A percentile compares a stretch with the other conserved stretches of the same genome.
Evolutionary conservation across 1,140 invertebrate genomes (phyloP).

Genomic region (Helicoverpa armigera): DNA sequence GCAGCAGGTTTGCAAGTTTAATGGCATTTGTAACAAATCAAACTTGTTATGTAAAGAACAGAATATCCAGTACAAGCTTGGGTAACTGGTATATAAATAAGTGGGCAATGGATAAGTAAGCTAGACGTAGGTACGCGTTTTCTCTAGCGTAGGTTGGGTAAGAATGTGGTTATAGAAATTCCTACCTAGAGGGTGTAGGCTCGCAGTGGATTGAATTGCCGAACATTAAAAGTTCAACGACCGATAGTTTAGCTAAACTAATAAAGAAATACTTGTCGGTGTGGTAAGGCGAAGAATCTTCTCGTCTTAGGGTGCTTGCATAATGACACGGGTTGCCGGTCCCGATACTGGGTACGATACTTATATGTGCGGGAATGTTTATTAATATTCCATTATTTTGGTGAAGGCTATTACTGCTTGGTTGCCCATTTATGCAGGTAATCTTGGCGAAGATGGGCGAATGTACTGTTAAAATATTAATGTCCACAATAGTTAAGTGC

Average conservation of each 20-base stretch:
- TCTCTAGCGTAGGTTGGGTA: constrained; percentile 1
- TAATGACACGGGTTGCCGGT: background rate
- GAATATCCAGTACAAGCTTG: background rate
- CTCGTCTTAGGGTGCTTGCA: background rate
- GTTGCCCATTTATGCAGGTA: too few relatives aligned
- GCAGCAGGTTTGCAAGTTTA: background rate
- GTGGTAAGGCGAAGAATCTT: background rate
- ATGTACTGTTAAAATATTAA: too few relatives aligned
- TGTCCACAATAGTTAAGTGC: too few relatives aligned
- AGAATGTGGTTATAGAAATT: constrained; percentile 42
- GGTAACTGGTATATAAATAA: constrained; percentile 10
- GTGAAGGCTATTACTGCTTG: too few relatives aligned
- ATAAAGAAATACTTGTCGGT: background rate
- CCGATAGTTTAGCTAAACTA: background rate
- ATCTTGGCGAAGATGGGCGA: too few relatives aligned
- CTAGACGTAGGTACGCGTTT: constrained; percentile 3
- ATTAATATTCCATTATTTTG: too few relatives aligned
- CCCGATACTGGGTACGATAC: too few relatives aligned
- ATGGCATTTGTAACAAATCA: background rate
- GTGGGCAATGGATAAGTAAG: background rate
- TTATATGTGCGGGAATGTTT: too few relatives aligned
- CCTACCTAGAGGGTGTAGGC: background rate
- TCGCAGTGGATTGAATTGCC: constrained; percentile 2
- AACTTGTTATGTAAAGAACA: constrained; percentile 13
- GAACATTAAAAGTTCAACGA: background rate